Percentiles rank a stretch among this genome's conserved stretches.
Conservation (phyloP, 2,888 invertebrate genomes). For the Pachycephus smyrnensis region DNA sequence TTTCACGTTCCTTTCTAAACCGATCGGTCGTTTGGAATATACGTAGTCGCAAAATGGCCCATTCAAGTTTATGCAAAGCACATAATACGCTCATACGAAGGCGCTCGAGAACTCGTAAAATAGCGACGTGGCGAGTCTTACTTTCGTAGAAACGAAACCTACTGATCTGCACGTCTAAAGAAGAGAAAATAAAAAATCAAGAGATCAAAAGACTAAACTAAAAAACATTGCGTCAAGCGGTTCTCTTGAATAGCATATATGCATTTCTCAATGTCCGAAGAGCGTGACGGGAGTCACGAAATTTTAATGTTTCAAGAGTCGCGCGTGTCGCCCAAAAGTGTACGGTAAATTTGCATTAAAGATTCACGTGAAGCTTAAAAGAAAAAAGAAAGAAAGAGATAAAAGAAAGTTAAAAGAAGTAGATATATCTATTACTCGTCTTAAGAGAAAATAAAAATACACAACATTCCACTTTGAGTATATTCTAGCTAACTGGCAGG, state of each 20-base stretch:
- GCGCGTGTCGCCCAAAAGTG: conserved; percentile 22
- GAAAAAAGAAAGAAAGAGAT: background rate
- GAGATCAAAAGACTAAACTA: background rate
- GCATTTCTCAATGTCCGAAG: conserved; percentile 21
- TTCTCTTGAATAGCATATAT: background rate
- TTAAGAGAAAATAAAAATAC: background rate
- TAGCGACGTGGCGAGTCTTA: background rate
- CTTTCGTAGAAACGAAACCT: background rate
- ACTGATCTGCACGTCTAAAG: background rate
- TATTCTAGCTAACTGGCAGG: background rate
- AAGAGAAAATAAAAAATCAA: background rate
- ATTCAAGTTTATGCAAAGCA: background rate
- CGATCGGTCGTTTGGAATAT: background rate
- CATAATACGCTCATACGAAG: background rate
- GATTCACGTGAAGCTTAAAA: background rate
- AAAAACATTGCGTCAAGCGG: background rate
- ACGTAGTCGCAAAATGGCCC: background rate
- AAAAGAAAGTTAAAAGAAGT: background rate
- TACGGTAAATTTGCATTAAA: background rate
- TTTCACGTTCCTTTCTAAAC: background rate
- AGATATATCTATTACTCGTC: background rate
- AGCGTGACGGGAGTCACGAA: conserved; percentile 28
- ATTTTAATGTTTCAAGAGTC: conserved; percentile 29
- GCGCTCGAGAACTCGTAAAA: background rate
- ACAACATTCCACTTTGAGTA: background rate